Conservation (phyloP, 2,888 invertebrate species). For the Drosophila paracracens region DNA sequence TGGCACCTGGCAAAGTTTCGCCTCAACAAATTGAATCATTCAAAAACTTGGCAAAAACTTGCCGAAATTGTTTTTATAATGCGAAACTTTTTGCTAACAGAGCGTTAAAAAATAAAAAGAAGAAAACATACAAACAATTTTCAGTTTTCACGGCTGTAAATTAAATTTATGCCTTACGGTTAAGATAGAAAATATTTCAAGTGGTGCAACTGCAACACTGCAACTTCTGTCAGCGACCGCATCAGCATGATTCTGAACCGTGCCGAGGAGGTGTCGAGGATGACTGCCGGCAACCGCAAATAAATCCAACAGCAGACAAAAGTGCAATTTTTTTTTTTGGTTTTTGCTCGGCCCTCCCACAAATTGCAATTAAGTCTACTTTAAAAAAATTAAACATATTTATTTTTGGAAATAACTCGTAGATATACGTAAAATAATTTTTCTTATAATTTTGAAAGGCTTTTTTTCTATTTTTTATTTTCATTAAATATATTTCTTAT, state of each 20-base stretch:
- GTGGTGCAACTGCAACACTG: constrained; percentile 56
- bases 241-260: constrained; percentile 6
- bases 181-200: constrained; percentile 52
- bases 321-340: constrained; percentile 41
- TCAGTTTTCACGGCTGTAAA: constrained; percentile 40
- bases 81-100: constrained; percentile 64
- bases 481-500: too few relatives aligned
- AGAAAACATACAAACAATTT: constrained; percentile 30
- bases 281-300: constrained; percentile 60
- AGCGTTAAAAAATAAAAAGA: constrained; percentile 25
- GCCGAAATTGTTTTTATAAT: constrained; percentile 74
- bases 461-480: not conserved
- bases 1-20: constrained; percentile 64
- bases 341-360: constrained; percentile 29
- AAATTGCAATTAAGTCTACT: constrained; percentile 2
- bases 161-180: constrained; percentile 60
- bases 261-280: constrained; percentile 13
- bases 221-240: constrained; percentile 33
- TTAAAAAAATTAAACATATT: not conserved
- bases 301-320: constrained; percentile 68
- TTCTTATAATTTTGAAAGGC: not conserved
- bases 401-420: not conserved
- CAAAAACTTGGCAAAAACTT: constrained; percentile 66
- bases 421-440: not conserved
- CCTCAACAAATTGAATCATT: constrained; percentile 70